Base-by-base conservation (phyloP, 2,888 invertebrate genomes). In the Dendrolimus pini region DNA sequence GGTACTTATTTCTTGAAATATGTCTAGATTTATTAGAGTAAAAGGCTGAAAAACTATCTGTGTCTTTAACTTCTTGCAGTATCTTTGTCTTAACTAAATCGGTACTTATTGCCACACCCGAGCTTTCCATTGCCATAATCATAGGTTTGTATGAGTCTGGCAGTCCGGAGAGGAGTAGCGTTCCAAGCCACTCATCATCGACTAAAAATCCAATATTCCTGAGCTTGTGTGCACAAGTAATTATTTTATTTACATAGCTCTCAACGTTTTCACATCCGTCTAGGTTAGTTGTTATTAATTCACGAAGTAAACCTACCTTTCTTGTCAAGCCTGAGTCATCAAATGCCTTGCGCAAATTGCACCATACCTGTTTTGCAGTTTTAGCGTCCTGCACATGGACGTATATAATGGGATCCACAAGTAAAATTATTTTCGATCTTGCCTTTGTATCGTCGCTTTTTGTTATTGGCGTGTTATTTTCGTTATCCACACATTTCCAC, bases 371-470 rank as follows among this genome's bases (percentile, higher is more conserved):
- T 14, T 58, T 58, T 10, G 60, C 60, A 13, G 54, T 56, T 55
- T 18, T 56, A 14, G 61, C 57, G n/a, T 65, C 60, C 41, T 63
- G 61, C 8, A 63, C 55, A 53, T 65, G 65, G 41, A 63, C 56
- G 13, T 59, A 62, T 18, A 61, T 62, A 13, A 62, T 30, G 9
- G 63, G 61, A 18, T 63, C 58, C 7, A 62, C 53, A 30, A 62
- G 55, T 7, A 65, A 13, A 41, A 65, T 61, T 53, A 62, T 56
- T 55, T 61, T 61, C 2, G 54, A 52, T 12, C 54, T 59, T 7
- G 59, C 56, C 56, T 54, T 58, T n/a, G 18, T 52, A 53, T 56
- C 41, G 18, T 18, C 18, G 18, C 13, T 56, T 53, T 42, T 57
- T 59, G 42, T 7, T 41, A 13, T 61, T 59, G 10, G 53, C 18